Evolutionary conservation across 2,113 vertebrate species (phyloP).

Genomic region (Cygnus atratus): DNA sequence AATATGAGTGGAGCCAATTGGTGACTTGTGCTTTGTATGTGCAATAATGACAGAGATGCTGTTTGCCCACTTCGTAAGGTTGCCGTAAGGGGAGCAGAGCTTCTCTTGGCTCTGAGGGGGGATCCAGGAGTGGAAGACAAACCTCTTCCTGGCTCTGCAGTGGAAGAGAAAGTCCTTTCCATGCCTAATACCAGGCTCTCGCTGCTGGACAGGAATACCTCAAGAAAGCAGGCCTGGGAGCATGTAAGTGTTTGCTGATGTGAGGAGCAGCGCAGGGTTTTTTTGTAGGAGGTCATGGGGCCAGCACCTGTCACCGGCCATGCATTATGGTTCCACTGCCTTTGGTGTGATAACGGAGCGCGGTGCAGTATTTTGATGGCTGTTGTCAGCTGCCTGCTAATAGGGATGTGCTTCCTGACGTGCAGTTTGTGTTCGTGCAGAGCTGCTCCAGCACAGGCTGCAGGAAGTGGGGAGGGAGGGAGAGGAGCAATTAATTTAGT

Average conservation of each 20-base stretch:
- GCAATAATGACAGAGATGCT: neutral
- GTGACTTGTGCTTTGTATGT: neutral
- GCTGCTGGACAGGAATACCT: neutral
- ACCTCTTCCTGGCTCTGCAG: neutral
- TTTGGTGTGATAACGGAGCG: neutral
- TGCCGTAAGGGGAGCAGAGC: neutral
- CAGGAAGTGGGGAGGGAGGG: neutral
- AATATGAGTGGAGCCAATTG: neutral
- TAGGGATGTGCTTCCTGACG: neutral
- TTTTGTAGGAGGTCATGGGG: neutral
- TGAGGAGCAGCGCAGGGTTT: neutral
- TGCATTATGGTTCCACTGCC: neutral
- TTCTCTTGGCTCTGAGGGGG: neutral
- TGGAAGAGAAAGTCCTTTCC: neutral
- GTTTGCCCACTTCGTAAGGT: neutral
- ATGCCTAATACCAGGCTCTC: neutral
- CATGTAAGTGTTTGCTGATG: fast-evolving
- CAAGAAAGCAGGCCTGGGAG: neutral
- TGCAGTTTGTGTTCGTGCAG: neutral
- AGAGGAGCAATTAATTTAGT: neutral
- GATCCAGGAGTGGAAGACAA: neutral
- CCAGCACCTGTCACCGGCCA: neutral
- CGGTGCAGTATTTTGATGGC: neutral
- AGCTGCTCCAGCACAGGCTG: neutral
- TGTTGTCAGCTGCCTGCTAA: neutral